Base-by-base conservation (phyloP, 1,140 invertebrate species). In the Orchestia grillus region DNA sequence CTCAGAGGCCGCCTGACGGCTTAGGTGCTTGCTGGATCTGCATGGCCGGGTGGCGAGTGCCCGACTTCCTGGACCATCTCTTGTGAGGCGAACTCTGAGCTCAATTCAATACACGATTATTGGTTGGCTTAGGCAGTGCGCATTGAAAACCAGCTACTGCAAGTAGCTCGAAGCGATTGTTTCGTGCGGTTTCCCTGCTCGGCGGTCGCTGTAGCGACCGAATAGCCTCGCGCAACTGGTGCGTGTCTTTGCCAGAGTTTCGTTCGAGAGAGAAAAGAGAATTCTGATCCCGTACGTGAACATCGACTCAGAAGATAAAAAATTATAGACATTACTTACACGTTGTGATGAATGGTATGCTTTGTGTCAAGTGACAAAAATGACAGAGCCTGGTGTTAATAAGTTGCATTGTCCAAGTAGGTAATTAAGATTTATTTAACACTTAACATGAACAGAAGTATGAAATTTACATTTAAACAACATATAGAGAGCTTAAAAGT, bases 1-100 rank as follows among this genome's bases (percentile, higher is more conserved):
- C 44, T 94, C n/a, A 94, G 92, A 16, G 88, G 88, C 88, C 88
- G 43, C n/a, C 88, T 42, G 88, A 90, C 88, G n/a, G 62, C 62
- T 77, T 36, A 77, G 62, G 62, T 77, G 28, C 62, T 77, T 77
- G 62, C 62, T 77, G 28, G 62, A 77, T 77, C 62, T 77, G 28
- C 62, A 77, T 77, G 62, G 62, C 28, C 36, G 62, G 62, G 28
- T 36, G 1, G 15, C 62, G 1, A 28, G 36, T 28, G 62, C 15
- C 36, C 62, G 28, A 3, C 47, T 53, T 53, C 6, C 47, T 8
- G 47, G 47, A 53, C 6, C 47, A 77, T 19, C 11, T 77, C 62
- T 8, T 77, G 62, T 77, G 62, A 3, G 62, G 62, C 62, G 62
- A 77, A 36, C 62, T 53, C 47, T 77, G 62, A 77, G 19, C 47